These are phyloP conservation scores for Lineus longissimus DNA, from an alignment of 1,140 invertebrate species.

Conservation along the genomic window DNA sequence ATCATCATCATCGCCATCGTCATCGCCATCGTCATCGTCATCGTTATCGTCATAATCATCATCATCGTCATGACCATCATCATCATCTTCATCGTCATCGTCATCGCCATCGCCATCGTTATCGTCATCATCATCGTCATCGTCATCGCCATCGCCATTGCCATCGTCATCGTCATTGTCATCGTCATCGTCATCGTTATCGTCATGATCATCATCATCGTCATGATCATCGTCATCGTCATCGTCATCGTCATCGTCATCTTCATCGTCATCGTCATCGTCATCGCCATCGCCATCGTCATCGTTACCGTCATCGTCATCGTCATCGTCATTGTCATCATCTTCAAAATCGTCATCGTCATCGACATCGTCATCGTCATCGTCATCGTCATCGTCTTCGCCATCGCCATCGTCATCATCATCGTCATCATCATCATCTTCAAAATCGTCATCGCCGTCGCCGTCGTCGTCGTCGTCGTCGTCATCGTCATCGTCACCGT, in stretches of 20 bases:
- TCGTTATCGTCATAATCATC: too few species aligned
- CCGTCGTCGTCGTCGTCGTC: conserved; percentile 2
- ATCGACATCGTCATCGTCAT: too few species aligned
- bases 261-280: conserved; percentile 1
- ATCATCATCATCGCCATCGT: neutral
- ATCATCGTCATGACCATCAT: too few species aligned
- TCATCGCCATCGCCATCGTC: conserved; percentile 2
- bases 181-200: too few species aligned
- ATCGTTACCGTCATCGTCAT: conserved; percentile 2
- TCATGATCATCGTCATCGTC: too few species aligned
- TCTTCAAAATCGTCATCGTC: too few species aligned
- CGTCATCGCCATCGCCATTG: conserved; percentile 2
- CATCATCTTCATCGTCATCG: neutral
- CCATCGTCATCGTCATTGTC: conserved; percentile 2
- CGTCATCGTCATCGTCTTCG: too few species aligned
- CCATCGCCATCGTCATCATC: too few species aligned
- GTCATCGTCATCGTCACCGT: conserved; percentile 2
- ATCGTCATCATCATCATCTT: conserved; percentile 2
- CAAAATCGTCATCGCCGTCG: too few species aligned
- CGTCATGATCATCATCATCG: too few species aligned
- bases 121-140: conserved; percentile 1
- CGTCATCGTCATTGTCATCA: too few species aligned
- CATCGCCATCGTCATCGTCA: neutral
- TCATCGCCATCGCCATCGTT: neutral
- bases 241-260: conserved; percentile 2